These are phyloP conservation scores for Amazonetta brasiliensis DNA, from an alignment of 2,797 vertebrate genomes.

Conservation along the genomic window DNA sequence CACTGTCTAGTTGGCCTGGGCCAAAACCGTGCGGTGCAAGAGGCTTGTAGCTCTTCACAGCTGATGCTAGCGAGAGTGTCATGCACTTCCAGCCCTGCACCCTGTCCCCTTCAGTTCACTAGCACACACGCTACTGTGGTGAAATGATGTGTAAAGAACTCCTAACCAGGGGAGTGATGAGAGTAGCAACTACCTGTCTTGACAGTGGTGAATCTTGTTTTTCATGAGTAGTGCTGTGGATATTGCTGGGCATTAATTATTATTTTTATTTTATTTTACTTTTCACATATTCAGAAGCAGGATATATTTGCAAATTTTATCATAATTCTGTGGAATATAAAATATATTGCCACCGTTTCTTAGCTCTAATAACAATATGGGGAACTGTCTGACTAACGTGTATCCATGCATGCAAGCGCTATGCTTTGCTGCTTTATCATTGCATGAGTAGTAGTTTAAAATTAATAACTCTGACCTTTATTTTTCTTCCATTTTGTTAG, in stretches of 20 bases:
- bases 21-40: accelerated
- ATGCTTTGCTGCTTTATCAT: not conserved
- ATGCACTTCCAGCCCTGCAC: not conserved
- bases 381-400: not conserved
- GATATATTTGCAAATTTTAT: not conserved
- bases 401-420: not conserved
- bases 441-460: not conserved
- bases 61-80: not conserved
- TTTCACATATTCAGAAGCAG: not conserved
- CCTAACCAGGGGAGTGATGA: not conserved
- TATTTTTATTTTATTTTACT: not conserved
- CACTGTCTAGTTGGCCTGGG: not conserved
- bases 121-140: not conserved
- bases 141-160: not conserved
- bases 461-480: not conserved
- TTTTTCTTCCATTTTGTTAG: not conserved
- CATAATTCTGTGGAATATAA: not conserved
- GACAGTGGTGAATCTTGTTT: not conserved
- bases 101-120: not conserved
- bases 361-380: not conserved
- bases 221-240: not conserved
- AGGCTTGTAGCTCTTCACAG: not conserved
- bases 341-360: not conserved
- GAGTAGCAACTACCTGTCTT: not conserved
- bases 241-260: not conserved